These are phyloP conservation scores for Rugalucina vietnamica DNA, from an alignment of 2,888 invertebrate species.

Conservation along the genomic window DNA sequence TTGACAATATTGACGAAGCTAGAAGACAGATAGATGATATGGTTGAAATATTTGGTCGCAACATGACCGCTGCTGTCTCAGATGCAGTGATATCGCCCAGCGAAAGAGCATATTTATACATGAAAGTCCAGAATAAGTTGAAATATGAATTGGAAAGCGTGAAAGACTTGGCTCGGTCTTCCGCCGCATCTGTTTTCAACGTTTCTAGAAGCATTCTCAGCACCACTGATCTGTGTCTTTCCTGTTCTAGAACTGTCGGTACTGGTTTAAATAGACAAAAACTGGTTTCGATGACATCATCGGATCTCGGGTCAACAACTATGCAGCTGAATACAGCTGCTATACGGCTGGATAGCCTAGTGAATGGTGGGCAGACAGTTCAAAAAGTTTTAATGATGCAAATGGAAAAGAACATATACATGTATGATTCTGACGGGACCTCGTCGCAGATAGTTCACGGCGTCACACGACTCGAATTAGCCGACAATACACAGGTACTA, in stretches of 20 bases:
- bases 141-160: background rate
- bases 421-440: conserved; percentile 17
- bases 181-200: background rate
- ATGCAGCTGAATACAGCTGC: background rate
- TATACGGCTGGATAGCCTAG: background rate
- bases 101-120: conserved; percentile 20
- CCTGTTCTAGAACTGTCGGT: background rate
- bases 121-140: conserved; percentile 20
- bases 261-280: background rate
- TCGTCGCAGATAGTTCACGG: conserved; percentile 19
- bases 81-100: conserved; percentile 4
- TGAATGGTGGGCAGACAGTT: background rate
- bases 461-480: background rate
- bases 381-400: conserved; percentile 3
- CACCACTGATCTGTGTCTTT: conserved; percentile 9
- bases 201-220: conserved; percentile 2
- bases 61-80: background rate
- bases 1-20: conserved; percentile 5
- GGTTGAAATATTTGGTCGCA: conserved; percentile 1
- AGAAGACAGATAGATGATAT: conserved; percentile 23
- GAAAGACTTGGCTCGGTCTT: background rate
- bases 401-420: conserved; percentile 28
- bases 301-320: background rate
- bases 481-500: background rate
- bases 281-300: background rate